A percentile compares a stretch with the other conserved stretches of the same genome.
These are phyloP conservation scores for Lycodopsis pacificus DNA, from an alignment of 2,797 vertebrate genomes.

Conservation along the genomic window DNA sequence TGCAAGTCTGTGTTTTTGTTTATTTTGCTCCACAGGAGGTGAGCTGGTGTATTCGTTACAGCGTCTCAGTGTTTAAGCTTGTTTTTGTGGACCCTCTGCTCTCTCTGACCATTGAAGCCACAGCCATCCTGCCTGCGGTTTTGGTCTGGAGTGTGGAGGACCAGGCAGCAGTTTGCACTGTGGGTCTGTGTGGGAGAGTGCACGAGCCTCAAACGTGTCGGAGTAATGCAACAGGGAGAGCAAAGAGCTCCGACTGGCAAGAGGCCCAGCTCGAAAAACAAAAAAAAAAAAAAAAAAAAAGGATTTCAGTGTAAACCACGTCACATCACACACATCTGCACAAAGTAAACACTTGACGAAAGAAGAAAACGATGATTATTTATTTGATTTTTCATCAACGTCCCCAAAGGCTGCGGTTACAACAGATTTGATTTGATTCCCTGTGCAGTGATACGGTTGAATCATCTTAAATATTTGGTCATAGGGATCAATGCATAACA, in stretches of 20 bases:
- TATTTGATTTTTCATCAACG: slow-evolving; percentile 34
- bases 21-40: slow-evolving; percentile 38
- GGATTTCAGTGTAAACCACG: slow-evolving; percentile 38
- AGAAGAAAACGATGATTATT: slow-evolving; percentile 27
- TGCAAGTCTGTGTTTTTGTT: slow-evolving; percentile 39
- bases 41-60: slow-evolving; percentile 38
- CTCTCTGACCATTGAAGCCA: slow-evolving; percentile 74
- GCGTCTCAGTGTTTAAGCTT: slow-evolving; percentile 49
- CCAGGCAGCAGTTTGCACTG: slow-evolving; percentile 70
- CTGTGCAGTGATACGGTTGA: neutral
- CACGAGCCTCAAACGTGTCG: slow-evolving; percentile 58
- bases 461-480: neutral
- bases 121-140: slow-evolving; percentile 82
- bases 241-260: slow-evolving; percentile 43
- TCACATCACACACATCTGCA: slow-evolving; percentile 50
- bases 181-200: slow-evolving; percentile 48
- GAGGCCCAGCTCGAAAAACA: slow-evolving; percentile 27
- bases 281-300: slow-evolving; percentile 9
- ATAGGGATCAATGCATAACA: neutral
- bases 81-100: slow-evolving; percentile 69
- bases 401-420: slow-evolving; percentile 9
- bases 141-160: slow-evolving; percentile 68
- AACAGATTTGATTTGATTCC: slow-evolving; percentile 33
- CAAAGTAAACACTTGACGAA: slow-evolving; percentile 38
- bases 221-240: slow-evolving; percentile 32